These are phyloP conservation scores for Gorsachius goisagi DNA, from an alignment of 2,113 vertebrate species.

Conservation along the genomic window DNA sequence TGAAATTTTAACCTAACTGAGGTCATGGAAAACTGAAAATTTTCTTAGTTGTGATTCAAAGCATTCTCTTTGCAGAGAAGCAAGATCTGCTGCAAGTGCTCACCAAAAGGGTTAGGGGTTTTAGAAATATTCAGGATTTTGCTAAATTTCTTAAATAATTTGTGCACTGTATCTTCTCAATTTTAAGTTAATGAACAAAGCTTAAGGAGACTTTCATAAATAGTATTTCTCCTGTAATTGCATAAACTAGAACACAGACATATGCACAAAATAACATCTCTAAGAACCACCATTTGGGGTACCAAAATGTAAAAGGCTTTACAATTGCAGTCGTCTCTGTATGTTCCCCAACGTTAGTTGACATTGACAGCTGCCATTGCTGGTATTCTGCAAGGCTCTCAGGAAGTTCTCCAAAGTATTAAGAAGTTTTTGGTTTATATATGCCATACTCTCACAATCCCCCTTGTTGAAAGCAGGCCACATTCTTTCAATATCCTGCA, in stretches of 20 bases:
- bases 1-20: neutral
- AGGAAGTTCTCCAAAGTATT: neutral
- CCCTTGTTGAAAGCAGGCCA: neutral
- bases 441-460: conserved; percentile 35
- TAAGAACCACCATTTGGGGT: neutral
- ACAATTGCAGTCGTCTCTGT: neutral
- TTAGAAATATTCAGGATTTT: neutral
- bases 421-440: conserved; percentile 21
- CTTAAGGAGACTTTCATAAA: neutral
- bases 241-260: neutral
- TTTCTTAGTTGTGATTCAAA: neutral
- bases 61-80: neutral
- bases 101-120: neutral
- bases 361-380: conserved; percentile 39
- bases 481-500: conserved; percentile 36
- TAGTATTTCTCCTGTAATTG: neutral
- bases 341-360: neutral
- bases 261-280: neutral
- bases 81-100: neutral
- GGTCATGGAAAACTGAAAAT: neutral
- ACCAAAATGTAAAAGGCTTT: neutral
- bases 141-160: neutral
- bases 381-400: neutral
- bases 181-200: neutral
- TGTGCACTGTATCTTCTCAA: neutral